Evolutionary conservation across 2,797 vertebrate genomes (phyloP), one percentile per base, ranked within the genome.

Genomic region (Malurus leucopterus): DNA sequence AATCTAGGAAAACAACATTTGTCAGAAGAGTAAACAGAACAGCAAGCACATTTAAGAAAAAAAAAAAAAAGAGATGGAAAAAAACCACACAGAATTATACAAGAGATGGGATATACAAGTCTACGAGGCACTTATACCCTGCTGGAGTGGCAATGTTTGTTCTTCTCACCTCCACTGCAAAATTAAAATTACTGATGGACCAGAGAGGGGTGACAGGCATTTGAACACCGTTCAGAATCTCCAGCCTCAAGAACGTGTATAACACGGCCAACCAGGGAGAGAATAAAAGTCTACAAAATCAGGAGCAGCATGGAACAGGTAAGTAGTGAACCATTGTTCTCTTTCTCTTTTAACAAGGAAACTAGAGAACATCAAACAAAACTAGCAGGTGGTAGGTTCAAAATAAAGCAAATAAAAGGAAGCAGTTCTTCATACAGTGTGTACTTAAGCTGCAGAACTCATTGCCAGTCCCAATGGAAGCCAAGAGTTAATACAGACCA

Each of bases 351-450:
- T 86, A 93, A 93, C 91, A 92, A 91, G 90, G 84, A 84, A 95
- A 90, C 86, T 93, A 81, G 80, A 93, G 92, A 95, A 95, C 93
- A 95, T 94, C 94, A 95, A 95, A 95, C 93, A 95, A 93, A 94
- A 92, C 90, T 88, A 93, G 91, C 95, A 95, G 91, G 88, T 95
- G 95, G 91, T 54, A 93, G 91, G 92, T 94, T 93, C 91, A 95
- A 95, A 94, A 94, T 84, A 94, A 95, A 95, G 93, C 95, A 95
- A 95, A 95, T 79, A 95, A 91, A 95, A 93, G 90, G 95, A 94
- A 95, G 88, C 88, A 82, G 92, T 86, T 94, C 92, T 95, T 94
- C 95, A 93, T 91, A 76, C 80, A 73, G 20, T 92, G 90, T 95
- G 95, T 94, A 94, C 84, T 93, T 88, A 92, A 88, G 93, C 95